Base-by-base conservation (phyloP, 35 echinoderm and acorn worm genomes). In the Lytechinus pictus region DNA sequence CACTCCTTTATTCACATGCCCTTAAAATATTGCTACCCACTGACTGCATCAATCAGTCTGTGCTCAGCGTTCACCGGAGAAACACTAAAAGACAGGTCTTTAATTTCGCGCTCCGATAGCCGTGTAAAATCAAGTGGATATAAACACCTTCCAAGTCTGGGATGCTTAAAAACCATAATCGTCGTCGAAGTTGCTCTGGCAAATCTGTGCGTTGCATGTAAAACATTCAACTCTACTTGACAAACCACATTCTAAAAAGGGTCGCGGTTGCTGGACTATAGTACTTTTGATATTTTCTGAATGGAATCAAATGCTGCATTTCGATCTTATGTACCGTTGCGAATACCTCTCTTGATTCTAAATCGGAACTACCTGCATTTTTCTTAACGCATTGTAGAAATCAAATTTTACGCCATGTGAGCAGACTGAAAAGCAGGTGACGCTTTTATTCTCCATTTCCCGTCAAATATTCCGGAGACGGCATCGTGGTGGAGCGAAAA, bases 341-440 rank as follows among this genome's bases (percentile, higher is more conserved):
- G 12, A 44, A 79, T 79, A 24, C 66, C 66, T 19, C 66, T 19
- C 66, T 24, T 79, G 19, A 7, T 79, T 79, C 66, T 7, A n/a
- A 1, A 79, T 79, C 6, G 66, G 19, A 79, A 24, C 19, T 79
- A 7, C 66, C 66, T 5, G n/a, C 66, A 79, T 79, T 79, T 79
- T 24, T 79, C 4, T 79, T n/a, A 79, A 4, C 66, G 19, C 19
- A 58, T 8, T 79, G 19, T 79, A 24, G 52, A 90, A 90, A 27
- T 44, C 88, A 90, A 44, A 90, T 90, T 90, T 90, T 90, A 90
- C 88, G 88, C 52, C 27, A 27, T 90, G 88, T 10, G 88, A 90
- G n/a, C 88, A 90, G 52, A 90, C 14, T 90, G 88, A 90, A 79
- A 79, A 79, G 66, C 19, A 79, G 19, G 19, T n/a, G 66, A 24